Percentiles rank a stretch among this genome's conserved stretches.
phyloP scores from a whole-genome alignment of 2,797 vertebrate genomes.

The Oryzias sinensis region DNA sequence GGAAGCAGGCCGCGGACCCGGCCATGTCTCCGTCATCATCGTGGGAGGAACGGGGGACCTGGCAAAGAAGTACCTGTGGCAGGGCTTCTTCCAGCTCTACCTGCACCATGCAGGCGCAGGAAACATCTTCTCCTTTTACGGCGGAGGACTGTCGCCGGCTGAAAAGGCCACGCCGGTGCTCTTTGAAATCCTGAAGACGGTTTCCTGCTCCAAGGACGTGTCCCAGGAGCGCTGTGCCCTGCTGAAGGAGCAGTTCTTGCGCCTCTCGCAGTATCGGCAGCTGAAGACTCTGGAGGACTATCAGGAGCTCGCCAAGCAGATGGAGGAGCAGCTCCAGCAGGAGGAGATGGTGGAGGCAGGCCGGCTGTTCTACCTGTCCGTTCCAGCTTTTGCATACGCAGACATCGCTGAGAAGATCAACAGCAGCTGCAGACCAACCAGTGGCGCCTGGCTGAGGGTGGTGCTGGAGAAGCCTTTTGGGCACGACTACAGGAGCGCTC shows the following conservation, averaged over 20 bases:
- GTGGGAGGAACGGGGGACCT: conserved; percentile 92
- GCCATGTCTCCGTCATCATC: conserved; percentile 87
- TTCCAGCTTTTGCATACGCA: conserved; percentile 89
- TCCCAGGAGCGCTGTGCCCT: conserved; percentile 77
- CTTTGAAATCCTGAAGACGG: conserved; percentile 82
- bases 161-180: conserved; percentile 76
- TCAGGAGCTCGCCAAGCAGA: conserved; percentile 73
- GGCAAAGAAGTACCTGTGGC: conserved; percentile 95
- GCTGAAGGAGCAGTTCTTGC: conserved; percentile 88
- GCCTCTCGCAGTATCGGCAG: conserved; percentile 83
- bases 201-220: conserved; percentile 78
- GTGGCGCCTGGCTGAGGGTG: conserved; percentile 85
- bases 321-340: conserved; percentile 70
- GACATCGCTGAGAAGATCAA: conserved; percentile 87
- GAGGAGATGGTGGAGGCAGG: conserved; percentile 85
- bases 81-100: conserved; percentile 91
- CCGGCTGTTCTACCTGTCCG: conserved; percentile 93
- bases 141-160: conserved; percentile 74
- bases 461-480: conserved; percentile 98
- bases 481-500: conserved; percentile 85
- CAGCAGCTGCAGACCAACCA: conserved; percentile 81
- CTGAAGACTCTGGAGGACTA: conserved; percentile 84
- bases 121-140: conserved; percentile 90
- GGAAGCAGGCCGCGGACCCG: conserved; percentile 61
- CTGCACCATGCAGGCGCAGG: conserved; percentile 79